Base-by-base conservation (phyloP, 2,113 vertebrate species). In the Muntiacus muntjak region DNA sequence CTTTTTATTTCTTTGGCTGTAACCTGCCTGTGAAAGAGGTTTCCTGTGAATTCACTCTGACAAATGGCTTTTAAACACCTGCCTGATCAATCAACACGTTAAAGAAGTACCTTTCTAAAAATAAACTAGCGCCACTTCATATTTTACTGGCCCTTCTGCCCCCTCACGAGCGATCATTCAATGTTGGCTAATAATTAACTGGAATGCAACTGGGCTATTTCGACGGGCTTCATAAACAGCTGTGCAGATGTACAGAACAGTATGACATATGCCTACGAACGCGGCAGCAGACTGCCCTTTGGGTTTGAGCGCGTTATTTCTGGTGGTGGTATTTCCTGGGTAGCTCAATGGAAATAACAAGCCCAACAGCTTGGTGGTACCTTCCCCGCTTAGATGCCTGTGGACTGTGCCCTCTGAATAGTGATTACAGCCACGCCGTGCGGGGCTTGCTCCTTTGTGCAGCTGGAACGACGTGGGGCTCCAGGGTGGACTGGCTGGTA, bases 51-150 rank as follows among this genome's bases (percentile, higher is more conserved):
- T 86, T 88, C 96, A 96, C 82, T 97, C 64, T 94, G 58, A 91
- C 28, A 91, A 86, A 90, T 23, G 36, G 71, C 84, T 97, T 67
- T 96, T 88, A 94, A 97, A 97, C 81, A 83, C 84, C 81, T 97
- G 81, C 85, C 25, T 7, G 9, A 92, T 97, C 91, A 96, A 97
- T 86, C 96, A 83, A 74, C 84, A 62, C 47, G 87, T 87, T 87
- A 45, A 89, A 98, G 74, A 55, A 83, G n/a, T 87, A 91, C 55
- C 45, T 97, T 95, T 91, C 96, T 83, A 94, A 98, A 97, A 96
- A 95, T 96, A 97, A 94, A 95, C 52, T 36, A 47, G 25, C 47
- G 87, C 36, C 36, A 40, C 50, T 78, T 87, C 43, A 47, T 96
- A 52, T 78, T 96, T 85, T 81, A 30, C 36, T 94, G 55, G 23